Conservation (phyloP, 2,888 invertebrate species). For the Macaria liturata region DNA sequence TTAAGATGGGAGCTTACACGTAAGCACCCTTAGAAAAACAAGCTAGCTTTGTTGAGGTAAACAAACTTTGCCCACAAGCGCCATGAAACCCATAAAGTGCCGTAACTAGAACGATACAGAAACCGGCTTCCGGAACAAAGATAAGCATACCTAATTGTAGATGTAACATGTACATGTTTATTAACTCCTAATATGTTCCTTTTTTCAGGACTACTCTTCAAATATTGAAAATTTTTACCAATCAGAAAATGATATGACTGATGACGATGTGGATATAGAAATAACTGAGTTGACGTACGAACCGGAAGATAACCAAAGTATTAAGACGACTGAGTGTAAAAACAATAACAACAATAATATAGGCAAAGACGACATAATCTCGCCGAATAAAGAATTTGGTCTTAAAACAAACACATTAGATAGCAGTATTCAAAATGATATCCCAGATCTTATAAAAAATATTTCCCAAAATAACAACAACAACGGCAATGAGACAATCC, state of each 20-base stretch:
- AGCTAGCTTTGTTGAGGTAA: slow-evolving; percentile 11
- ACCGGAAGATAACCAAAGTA: slow-evolving; percentile 49
- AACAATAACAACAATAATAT: slow-evolving; percentile 75
- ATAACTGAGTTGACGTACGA: slow-evolving; percentile 60
- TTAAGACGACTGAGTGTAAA: slow-evolving; percentile 45
- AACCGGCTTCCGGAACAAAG: slow-evolving; percentile 2
- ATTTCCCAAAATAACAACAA: slow-evolving; percentile 69
- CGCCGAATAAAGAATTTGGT: slow-evolving; percentile 37
- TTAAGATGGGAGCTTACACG: too few species aligned
- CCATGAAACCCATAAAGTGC: slow-evolving; percentile 48
- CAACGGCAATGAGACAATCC: slow-evolving; percentile 45
- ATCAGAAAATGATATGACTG: slow-evolving; percentile 80
- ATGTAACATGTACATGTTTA: too few species aligned
- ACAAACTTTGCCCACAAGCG: slow-evolving; percentile 35
- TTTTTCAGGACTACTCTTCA: slow-evolving; percentile 73
- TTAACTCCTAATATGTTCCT: slow-evolving; percentile 2
- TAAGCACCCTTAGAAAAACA: too few species aligned
- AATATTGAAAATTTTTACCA: slow-evolving; percentile 76
- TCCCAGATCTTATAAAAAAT: slow-evolving; percentile 74
- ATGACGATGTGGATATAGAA: slow-evolving; percentile 76
- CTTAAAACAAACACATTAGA: slow-evolving; percentile 43
- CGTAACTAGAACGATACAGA: slow-evolving; percentile 30
- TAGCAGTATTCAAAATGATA: slow-evolving; percentile 56
- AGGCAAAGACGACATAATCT: slow-evolving; percentile 22
- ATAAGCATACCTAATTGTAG: too few species aligned